phyloP scores from a whole-genome alignment of 2,113 vertebrate species.

The Lethenteron reissneri region DNA sequence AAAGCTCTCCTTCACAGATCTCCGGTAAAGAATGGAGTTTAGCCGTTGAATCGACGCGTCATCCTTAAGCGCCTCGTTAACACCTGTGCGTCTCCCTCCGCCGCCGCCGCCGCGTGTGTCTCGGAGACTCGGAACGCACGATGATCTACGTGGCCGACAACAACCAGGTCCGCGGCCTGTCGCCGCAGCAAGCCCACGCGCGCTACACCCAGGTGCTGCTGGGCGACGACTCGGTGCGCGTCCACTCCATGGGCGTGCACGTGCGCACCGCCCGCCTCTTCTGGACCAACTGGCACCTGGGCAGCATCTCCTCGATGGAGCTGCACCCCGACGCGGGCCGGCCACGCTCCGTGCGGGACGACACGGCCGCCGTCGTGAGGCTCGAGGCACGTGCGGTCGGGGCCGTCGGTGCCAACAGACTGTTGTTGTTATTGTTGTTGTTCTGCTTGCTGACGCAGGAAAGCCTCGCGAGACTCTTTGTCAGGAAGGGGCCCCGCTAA shows the following conservation, averaged over 20 bases:
- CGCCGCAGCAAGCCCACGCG: slow-evolving; percentile 63
- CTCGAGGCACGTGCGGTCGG: slow-evolving; percentile 42
- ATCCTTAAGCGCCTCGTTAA: too few species aligned
- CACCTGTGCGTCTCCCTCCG: too few species aligned
- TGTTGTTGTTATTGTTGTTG: not conserved
- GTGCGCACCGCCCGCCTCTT: slow-evolving; percentile 75
- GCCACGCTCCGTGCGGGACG: slow-evolving; percentile 25
- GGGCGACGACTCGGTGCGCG: slow-evolving; percentile 63
- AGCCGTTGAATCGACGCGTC: too few species aligned
- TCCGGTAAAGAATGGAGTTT: too few species aligned
- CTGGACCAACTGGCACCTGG: slow-evolving; percentile 96
- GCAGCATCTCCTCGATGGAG: slow-evolving; percentile 61
- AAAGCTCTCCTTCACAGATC: too few species aligned
- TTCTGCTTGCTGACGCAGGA: too few species aligned
- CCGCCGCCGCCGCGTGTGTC: too few species aligned
- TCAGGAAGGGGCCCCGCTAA: too few species aligned
- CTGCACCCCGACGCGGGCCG: slow-evolving; percentile 19
- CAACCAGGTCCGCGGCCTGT: slow-evolving; percentile 86
- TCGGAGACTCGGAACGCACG: slow-evolving; percentile 34
- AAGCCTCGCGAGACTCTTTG: too few species aligned
- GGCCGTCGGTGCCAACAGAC: too few species aligned
- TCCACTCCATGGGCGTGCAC: slow-evolving; percentile 78
- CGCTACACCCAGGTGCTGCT: slow-evolving; percentile 82
- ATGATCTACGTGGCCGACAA: slow-evolving; percentile 84
- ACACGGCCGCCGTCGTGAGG: slow-evolving; percentile 26